Evolutionary conservation across 2,113 vertebrate genomes (phyloP), one percentile per base, ranked within the genome.

Genomic region (Colinus virginianus): DNA sequence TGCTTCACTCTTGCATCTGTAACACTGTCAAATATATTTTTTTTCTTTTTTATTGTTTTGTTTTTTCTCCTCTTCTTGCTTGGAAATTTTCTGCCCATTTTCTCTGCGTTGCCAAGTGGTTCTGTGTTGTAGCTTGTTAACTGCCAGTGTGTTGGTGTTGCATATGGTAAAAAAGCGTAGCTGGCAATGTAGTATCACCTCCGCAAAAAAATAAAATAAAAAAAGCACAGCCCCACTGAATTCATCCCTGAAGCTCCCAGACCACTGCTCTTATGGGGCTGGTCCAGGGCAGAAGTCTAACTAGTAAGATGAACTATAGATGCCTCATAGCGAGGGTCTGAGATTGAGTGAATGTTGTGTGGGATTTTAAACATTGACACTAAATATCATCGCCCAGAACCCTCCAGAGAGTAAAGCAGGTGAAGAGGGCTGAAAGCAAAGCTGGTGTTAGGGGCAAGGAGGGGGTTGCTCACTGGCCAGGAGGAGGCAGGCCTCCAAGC

Each of bases 81-180:
- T 83, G 61, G 83, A 88, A 86, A 84, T 95, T 96, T 96, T 95
- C 86, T 93, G 87, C 93, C 94, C 62, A 12, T 93, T 95, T 86
- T 93, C 78, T 89, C 72, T 84, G 56, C 78, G 93, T 93, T 96
- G 94, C 94, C 91, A 95, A 93, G 87, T 85, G 76, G 91, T 91
- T 95, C 91, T 96, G 84, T 94, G 95, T 96, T 95, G 91, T 96
- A 96, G 94, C 96, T 94, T 38, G 90, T 90, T 91, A 93, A 88
- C 95, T 95, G 87, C 91, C 93, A 96, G 93, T n/a, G 84, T 95
- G 91, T 96, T 96, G 95, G 94, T 94, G 93, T 94, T 94, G 79
- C 93, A 92, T 94, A 93, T 92, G 92, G 91, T 93, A 93, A 94
- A 93, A 93, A 95, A 94, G 84, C 6, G 12, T 95, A 96, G 82